Conservation (phyloP, 2,113 vertebrate species). For the Garra rufa region DNA sequence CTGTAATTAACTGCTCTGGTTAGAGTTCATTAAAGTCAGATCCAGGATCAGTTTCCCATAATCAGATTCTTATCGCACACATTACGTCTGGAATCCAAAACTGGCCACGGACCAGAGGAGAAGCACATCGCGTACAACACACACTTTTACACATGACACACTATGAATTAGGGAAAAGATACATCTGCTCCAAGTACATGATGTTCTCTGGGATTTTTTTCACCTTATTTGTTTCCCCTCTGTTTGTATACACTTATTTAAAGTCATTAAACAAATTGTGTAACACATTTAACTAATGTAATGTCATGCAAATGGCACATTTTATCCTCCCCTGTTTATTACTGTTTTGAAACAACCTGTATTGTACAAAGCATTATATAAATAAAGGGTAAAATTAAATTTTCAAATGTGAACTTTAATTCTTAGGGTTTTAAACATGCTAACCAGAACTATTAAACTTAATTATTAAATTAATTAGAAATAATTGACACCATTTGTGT, state of each 20-base stretch:
- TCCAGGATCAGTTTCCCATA: conserved; percentile 21
- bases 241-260: background rate
- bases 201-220: background rate
- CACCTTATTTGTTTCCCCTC: background rate
- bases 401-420: too few relatives aligned
- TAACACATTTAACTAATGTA: background rate
- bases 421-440: background rate
- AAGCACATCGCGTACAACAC: background rate
- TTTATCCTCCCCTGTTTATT: background rate
- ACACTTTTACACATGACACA: background rate
- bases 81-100: conserved; percentile 33
- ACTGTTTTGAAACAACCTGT: too few relatives aligned
- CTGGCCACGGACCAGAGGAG: conserved; percentile 29
- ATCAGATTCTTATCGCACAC: conserved; percentile 11
- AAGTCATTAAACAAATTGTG: background rate
- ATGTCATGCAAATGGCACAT: background rate
- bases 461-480: too few relatives aligned
- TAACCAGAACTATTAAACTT: background rate
- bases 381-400: too few relatives aligned
- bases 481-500: too few relatives aligned
- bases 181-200: background rate
- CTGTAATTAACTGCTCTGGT: conserved; percentile 29
- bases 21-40: conserved; percentile 26
- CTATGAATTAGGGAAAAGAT: background rate
- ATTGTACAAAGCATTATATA: too few relatives aligned